Base-by-base conservation (phyloP, 2,113 vertebrate species). In the Seriola quinqueradiata region DNA sequence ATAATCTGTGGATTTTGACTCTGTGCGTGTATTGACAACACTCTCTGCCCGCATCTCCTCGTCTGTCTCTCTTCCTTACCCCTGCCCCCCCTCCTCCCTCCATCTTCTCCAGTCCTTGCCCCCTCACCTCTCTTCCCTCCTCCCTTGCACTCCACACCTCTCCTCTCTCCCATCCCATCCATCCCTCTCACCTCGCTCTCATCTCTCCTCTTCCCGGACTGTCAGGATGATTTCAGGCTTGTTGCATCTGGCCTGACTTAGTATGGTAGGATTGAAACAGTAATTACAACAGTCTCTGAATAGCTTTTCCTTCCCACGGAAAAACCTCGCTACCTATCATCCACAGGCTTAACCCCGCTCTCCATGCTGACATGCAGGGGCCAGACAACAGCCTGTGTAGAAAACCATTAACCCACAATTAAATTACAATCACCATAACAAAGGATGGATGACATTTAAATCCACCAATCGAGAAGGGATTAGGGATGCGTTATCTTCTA, bases 391-490 rank as follows among this genome's bases (percentile, higher is more conserved):
- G 82, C n/a, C 74, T 57, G 55, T 38, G 66, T 81, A 57, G 77
- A 83, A 84, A 89, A 87, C 79, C 77, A 87, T 94, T 93, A 92
- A 94, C 90, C 83, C 80, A 75, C 84, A 93, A 91, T 93, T 89
- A 87, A 93, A 93, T 92, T 88, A 90, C 85, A 81, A 90, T 90
- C 84, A 85, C 65, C 81, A 85, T 89, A 76, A 91, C 92, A 93
- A 92, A 92, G 64, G 75, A 81, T 6, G 69, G 76, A 74, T 84
- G 89, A 91, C 88, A 85, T 91, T 92, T 89, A 90, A 93, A 92
- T 89, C 89, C 89, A 83, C 82, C 87, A 90, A 86, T 88, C 63
- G 44, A 70, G 67, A 67, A 38, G 71, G 89, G 84, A 92, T 91
- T 92, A 89, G 44, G 84, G 88, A 54, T 72, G 83, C 4, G 40